Conservation (phyloP, 1,140 invertebrate species). For the Lordiphosa clarofinis region DNA sequence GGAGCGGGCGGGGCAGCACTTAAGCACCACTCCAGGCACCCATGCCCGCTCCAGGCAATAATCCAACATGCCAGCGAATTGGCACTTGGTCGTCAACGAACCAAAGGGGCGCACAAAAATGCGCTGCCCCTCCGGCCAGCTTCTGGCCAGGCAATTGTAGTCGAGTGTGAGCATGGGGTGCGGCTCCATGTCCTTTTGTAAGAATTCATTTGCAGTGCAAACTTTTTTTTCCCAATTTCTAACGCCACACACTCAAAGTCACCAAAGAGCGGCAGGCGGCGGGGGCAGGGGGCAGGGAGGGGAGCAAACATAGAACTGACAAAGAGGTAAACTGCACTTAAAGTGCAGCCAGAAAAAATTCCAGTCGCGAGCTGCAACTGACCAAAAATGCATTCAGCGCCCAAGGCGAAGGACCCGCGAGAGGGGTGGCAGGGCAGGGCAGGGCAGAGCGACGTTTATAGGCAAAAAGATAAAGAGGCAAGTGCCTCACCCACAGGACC, state of each 20-base stretch:
- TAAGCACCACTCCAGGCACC: conserved; percentile 59
- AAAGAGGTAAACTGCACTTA: conserved; percentile 77
- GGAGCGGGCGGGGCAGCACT: conserved; percentile 37
- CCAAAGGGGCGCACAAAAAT: conserved; percentile 67
- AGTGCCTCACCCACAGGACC: conserved; percentile 46
- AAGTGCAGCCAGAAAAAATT: conserved; percentile 74
- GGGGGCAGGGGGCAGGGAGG: conserved; percentile 2
- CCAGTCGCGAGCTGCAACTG: conserved; percentile 65
- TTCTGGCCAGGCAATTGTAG: conserved; percentile 21
- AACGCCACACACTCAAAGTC: conserved; percentile 72
- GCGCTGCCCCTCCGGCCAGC: conserved; percentile 16
- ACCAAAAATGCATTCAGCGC: conserved; percentile 69
- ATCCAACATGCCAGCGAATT: conserved; percentile 62
- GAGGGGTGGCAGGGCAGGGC: not conserved
- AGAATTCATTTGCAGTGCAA: conserved; percentile 74
- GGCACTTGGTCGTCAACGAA: conserved; percentile 70
- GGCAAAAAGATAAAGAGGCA: conserved; percentile 75
- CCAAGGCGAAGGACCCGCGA: conserved; percentile 35
- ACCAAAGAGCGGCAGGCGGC: conserved; percentile 35
- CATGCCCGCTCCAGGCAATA: conserved; percentile 28
- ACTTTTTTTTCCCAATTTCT: conserved; percentile 77
- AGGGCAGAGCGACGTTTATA: conserved; percentile 59
- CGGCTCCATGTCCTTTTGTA: conserved; percentile 63
- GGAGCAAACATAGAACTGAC: conserved; percentile 50
- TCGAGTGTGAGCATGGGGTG: conserved; percentile 29